Conservation (phyloP, 2,797 vertebrate genomes). For the Varecia variegata region DNA sequence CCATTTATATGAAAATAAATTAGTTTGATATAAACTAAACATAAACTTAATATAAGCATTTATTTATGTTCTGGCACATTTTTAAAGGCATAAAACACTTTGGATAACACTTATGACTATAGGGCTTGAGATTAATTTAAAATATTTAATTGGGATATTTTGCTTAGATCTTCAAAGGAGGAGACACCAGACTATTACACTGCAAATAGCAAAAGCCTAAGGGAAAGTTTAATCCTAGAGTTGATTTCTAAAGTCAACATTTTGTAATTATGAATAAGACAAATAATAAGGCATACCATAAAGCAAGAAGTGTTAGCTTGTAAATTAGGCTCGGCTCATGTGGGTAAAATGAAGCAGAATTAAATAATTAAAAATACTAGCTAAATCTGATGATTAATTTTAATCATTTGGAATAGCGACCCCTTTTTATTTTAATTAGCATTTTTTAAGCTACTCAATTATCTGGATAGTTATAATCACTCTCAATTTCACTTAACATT, state of each 20-base stretch:
- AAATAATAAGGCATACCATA: background rate
- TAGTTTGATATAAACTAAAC: background rate
- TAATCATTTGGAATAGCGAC: background rate
- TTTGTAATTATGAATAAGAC: background rate
- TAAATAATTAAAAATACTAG: background rate
- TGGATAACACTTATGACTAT: background rate
- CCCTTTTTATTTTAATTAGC: background rate
- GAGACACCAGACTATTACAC: background rate
- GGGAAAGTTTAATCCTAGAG: background rate
- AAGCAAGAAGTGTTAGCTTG: background rate
- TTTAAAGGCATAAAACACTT: background rate
- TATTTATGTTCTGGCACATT: background rate
- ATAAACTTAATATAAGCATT: background rate
- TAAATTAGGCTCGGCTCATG: background rate
- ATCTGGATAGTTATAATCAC: background rate
- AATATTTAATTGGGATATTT: background rate
- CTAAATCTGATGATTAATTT: slow-evolving; percentile 32
- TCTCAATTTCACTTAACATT: background rate
- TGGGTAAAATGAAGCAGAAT: background rate
- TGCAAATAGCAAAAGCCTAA: background rate
- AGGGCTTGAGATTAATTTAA: background rate
- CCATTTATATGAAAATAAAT: background rate
- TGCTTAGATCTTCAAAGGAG: background rate
- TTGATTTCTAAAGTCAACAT: background rate
- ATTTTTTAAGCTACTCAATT: background rate